These are phyloP conservation scores for Tokudaia tokunoshimensis DNA, from an alignment of 2,797 vertebrate species.

Conservation along the genomic window DNA sequence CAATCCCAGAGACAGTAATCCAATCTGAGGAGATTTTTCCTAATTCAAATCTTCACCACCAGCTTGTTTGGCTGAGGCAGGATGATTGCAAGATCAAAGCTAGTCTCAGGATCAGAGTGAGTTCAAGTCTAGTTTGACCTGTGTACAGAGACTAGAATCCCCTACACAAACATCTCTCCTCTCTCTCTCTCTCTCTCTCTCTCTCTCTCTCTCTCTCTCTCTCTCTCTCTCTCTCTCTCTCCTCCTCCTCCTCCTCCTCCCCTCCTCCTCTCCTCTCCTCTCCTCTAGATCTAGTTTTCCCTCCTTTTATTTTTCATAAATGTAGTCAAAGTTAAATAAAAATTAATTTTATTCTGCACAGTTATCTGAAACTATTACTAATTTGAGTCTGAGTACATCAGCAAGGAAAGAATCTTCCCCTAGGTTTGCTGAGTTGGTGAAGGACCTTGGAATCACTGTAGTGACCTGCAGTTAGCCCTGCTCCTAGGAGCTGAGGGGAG, in stretches of 20 bases:
- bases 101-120: background rate
- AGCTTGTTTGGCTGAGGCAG: background rate
- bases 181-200: fast-evolving
- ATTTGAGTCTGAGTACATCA: background rate
- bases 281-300: background rate
- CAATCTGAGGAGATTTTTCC: background rate
- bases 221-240: no score
- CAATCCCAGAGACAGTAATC: background rate
- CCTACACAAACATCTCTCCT: no score
- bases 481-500: background rate
- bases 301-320: background rate
- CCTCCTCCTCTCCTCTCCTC: background rate
- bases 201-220: no score
- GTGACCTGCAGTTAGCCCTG: background rate
- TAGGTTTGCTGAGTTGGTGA: background rate
- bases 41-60: background rate
- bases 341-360: background rate
- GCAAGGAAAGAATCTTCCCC: background rate
- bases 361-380: background rate
- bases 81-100: background rate
- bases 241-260: no score
- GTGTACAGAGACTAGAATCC: background rate
- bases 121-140: background rate
- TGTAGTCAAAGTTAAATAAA: background rate
- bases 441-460: background rate